These are phyloP conservation scores for Xenopus tropicalis DNA, from an alignment of 2,113 vertebrate species.

Conservation along the genomic window UCB_Xtro_10.0 CM004447.2:81570501-81571000, in stretches of 20 bases:
- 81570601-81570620: too few species aligned
- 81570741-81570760: conserved; percentile 3
- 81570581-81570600: too few species aligned
- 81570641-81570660: too few species aligned
- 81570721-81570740: not conserved
- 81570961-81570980: conserved; percentile 78
- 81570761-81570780: conserved; percentile 52
- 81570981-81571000: conserved; percentile 87
- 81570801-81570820: conserved; percentile 66
- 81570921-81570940: conserved; percentile 81
- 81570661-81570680: too few species aligned
- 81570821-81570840: conserved; percentile 81
- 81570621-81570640: too few species aligned
- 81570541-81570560: too few species aligned
- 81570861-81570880: conserved; percentile 79
- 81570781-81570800: conserved; percentile 68
- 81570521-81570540: too few species aligned
- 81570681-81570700: not conserved
- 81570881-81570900: conserved; percentile 78
- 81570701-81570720: conserved; percentile 10
- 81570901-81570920: conserved; percentile 82
- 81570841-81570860: conserved; percentile 82
- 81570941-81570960: conserved; percentile 87
- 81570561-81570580: too few species aligned
- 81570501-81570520: too few species aligned